Base-by-base conservation (phyloP, 2,888 invertebrate genomes). In the Erebia aethiops region DNA sequence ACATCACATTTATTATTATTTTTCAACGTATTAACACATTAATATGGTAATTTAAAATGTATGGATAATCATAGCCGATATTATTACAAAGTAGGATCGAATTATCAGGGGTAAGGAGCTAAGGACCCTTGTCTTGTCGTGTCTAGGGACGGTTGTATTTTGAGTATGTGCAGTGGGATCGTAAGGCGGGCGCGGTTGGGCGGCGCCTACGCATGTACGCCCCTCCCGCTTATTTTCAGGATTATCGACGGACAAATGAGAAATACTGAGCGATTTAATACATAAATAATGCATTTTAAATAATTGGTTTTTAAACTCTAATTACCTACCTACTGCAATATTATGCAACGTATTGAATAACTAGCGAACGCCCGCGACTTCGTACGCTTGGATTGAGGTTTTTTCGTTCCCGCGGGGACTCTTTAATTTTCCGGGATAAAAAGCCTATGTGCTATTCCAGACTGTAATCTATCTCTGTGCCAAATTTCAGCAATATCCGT, bases 121-220 rank as follows among this genome's bases (percentile, higher is more conserved):
- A 70, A 69, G 77, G 76, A 77, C 76, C 80, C 78, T 66, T 61
- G 73, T 69, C 69, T 79, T 81, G 75, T 71, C 79, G 80, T 81
- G 82, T 71, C 79, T 81, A 82, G 81, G 84, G 84, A 82, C 85
- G 84, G 83, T 82, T 82, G 79, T 80, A 82, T 85, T 88, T 83
- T 87, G 87, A 84, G 80, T 77, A 80, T 87, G 82, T 84, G 85
- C 82, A 81, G 76, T 80, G 88, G 86, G 89, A 87, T 46, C 85
- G 89, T 89, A 90, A 87, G 91, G 91, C 90, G 90, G 90, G 86
- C 81, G 78, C 80, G 77, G 69, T 81, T 86, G 91, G 92, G 92
- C 92, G 92, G 91, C 81, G 89, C 90, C 77, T 77, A 71, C 67
- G 54, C 56, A 56, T n/a, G 7, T 2, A 78, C 79, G 91, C 92